Conservation (phyloP, 2,113 vertebrate genomes). For the Notothenia coriiceps region DNA sequence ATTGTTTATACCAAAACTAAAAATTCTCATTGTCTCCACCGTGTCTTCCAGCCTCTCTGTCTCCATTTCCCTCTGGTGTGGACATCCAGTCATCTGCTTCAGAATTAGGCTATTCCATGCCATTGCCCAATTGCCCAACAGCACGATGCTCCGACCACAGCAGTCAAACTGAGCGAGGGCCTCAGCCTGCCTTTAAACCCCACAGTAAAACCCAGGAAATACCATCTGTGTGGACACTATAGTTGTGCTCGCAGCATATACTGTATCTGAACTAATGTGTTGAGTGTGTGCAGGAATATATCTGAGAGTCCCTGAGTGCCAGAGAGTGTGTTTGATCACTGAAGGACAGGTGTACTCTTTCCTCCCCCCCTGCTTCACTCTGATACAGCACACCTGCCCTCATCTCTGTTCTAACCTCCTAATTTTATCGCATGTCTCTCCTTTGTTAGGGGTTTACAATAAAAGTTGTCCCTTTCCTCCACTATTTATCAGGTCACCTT, state of each 20-base stretch:
- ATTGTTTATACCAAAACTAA: slow-evolving; percentile 17
- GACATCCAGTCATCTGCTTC: slow-evolving; percentile 66
- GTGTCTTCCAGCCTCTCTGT: not conserved
- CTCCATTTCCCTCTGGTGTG: slow-evolving; percentile 37
- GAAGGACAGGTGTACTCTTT: slow-evolving; percentile 26
- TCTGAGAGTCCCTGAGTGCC: not conserved
- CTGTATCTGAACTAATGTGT: not conserved
- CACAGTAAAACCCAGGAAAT: slow-evolving; percentile 32
- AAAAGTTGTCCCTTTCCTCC: slow-evolving; percentile 6
- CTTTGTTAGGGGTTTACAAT: not conserved
- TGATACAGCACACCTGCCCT: slow-evolving; percentile 38
- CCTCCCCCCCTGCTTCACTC: not conserved
- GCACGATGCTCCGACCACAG: slow-evolving; percentile 50
- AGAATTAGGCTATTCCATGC: slow-evolving; percentile 71
- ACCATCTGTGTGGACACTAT: slow-evolving; percentile 34
- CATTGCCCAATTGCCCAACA: slow-evolving; percentile 74
- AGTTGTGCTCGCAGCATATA: slow-evolving; percentile 16
- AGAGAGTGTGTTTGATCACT: slow-evolving; percentile 33
- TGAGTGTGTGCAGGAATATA: not conserved
- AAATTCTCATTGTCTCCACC: not conserved
- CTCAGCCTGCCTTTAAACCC: slow-evolving; percentile 52
- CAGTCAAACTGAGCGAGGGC: slow-evolving; percentile 42
- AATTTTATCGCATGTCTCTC: slow-evolving; percentile 7
- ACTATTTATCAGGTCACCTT: slow-evolving; percentile 40
- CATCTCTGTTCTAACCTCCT: not conserved